Conservation (phyloP, 2,888 invertebrate genomes). For the Agrenia bidenticulata region DNA sequence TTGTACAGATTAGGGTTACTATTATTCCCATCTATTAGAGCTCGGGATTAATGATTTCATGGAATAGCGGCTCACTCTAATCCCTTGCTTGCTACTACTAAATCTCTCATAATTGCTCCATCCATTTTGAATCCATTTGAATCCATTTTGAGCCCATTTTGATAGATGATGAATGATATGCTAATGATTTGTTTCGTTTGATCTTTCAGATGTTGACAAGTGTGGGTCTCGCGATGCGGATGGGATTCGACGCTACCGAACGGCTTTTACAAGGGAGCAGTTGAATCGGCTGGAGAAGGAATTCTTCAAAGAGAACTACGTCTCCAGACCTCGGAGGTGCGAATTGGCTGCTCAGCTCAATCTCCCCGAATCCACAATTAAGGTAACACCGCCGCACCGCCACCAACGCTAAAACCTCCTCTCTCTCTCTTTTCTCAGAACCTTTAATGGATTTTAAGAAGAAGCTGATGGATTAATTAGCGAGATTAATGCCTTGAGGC, state of each 20-base stretch:
- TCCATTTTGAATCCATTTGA: no score
- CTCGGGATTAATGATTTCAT: no score
- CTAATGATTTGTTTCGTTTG: slow-evolving; percentile 14
- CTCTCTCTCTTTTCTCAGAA: no score
- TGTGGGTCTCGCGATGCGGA: slow-evolving; percentile 39
- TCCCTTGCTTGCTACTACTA: no score
- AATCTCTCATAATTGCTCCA: no score
- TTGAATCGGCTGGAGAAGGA: slow-evolving; percentile 89
- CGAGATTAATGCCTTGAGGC: background rate
- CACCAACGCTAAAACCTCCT: no score
- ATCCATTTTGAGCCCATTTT: no score
- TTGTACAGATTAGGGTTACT: no score
- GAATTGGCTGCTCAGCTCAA: slow-evolving; percentile 90
- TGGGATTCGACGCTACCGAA: slow-evolving; percentile 82
- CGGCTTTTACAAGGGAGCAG: slow-evolving; percentile 96
- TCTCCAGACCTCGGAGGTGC: slow-evolving; percentile 89
- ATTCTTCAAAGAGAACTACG: slow-evolving; percentile 96
- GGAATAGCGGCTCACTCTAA: no score
- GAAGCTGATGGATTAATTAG: slow-evolving; percentile 7
- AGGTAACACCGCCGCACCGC: no score
- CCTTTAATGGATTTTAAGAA: no score
- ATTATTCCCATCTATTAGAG: no score
- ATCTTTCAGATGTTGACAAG: slow-evolving; percentile 48
- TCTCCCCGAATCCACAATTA: slow-evolving; percentile 95
- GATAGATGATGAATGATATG: background rate